Conservation (phyloP, 2,888 invertebrate species). For the Palloptera scutellata region DNA sequence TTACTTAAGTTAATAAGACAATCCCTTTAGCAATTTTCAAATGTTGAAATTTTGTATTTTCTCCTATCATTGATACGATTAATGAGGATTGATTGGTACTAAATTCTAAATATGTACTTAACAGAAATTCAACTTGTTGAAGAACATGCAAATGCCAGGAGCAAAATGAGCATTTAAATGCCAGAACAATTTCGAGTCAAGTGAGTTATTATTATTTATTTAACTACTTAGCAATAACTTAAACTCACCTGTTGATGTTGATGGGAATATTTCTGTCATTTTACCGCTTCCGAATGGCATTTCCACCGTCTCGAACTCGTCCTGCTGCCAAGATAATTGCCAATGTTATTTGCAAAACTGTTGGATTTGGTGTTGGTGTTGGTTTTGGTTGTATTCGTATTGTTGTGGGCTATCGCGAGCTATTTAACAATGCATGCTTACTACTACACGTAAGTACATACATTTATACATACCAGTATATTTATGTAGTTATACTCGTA, state of each 20-base stretch:
- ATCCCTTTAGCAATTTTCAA: too few species aligned
- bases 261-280: constrained; percentile 44
- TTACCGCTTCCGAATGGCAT: constrained; percentile 5
- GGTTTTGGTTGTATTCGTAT: constrained; percentile 13
- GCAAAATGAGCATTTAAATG: neutral
- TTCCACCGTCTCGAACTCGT: neutral
- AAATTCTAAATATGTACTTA: too few species aligned
- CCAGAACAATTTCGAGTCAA: neutral
- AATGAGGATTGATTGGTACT: too few species aligned
- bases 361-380: constrained; percentile 34
- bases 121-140: too few species aligned
- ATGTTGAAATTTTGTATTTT: too few species aligned
- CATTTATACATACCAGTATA: too few species aligned
- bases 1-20: too few species aligned
- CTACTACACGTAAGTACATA: too few species aligned
- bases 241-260: constrained; percentile 53
- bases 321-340: neutral
- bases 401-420: neutral
- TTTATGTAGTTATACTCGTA: too few species aligned
- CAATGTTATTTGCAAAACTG: constrained; percentile 28
- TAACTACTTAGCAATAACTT: neutral
- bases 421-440: too few species aligned
- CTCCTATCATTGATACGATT: too few species aligned
- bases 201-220: too few species aligned
- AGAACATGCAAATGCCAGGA: neutral